Base-by-base conservation (phyloP, 1,140 invertebrate genomes). In the Teleopsis dalmanni region DNA sequence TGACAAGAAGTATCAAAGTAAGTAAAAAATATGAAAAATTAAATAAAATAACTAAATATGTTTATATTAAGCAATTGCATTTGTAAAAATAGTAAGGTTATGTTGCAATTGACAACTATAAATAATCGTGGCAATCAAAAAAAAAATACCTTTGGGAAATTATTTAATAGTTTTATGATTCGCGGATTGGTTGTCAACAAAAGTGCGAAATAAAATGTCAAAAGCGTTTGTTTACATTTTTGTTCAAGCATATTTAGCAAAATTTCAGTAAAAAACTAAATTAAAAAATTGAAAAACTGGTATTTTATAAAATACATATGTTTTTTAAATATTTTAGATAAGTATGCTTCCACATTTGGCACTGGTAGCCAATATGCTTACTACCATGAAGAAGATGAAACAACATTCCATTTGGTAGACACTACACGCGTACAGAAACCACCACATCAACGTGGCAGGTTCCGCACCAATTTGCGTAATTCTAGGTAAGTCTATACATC, bases 301-400 rank as follows among this genome's bases (percentile, higher is more conserved):
- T 2, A 22, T 9, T 27, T 42, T 35, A 35, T 18, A 36, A 16
- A 18, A 18, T 13, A 14, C 10, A 14, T 47, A 13, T 53, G 47
- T 48, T 56, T 65, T 76, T 79, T 14, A 29, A 21, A 14, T 41
- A 31, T 52, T 54, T 6, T 58, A 95, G 91, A 91, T 65, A 97
- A 97, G 71, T 98, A 98, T 72, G 83, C 86, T 43, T 96, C 93
- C 23, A 90, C 94, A 57, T 97, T 96, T 78, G 94, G 93, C 25
- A 85, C 88, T 52, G 89, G 89, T 25, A 93, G 84, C 64, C 93
- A 95, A 59, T 98, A 98, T 77, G 88, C 95, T 2, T 98, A 98
- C 63, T 95, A 89, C 68, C 95, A 98, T 65, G 94, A 98, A 61
- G 95, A 99, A 69, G 95, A 99, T 73, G 95, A 99, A 72, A 94